Evolutionary conservation across 1,140 invertebrate species (phyloP).

Genomic region (Ditylenchus dipsaci): DNA sequence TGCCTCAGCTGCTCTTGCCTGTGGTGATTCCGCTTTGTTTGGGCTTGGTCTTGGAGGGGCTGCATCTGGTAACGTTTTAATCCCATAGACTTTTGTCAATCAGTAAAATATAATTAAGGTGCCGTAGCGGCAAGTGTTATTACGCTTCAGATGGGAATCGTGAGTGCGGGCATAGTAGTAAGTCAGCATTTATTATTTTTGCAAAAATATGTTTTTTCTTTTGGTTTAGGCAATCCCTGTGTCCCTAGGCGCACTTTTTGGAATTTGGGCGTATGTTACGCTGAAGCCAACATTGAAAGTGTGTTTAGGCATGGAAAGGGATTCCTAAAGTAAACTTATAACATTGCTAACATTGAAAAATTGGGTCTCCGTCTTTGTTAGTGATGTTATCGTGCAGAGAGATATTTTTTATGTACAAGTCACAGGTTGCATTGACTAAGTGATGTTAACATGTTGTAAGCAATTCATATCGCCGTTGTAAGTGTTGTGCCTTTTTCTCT

Average conservation of each 20-base stretch:
- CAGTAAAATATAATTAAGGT: constrained; percentile 17
- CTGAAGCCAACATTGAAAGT: constrained; percentile 32
- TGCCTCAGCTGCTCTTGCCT: constrained; percentile 54
- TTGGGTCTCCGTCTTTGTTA: no score
- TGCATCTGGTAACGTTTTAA: constrained; percentile 29
- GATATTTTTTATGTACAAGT: no score
- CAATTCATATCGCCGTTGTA: no score
- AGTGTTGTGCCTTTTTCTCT: no score
- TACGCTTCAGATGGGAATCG: constrained; percentile 44
- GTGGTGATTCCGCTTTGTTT: constrained; percentile 54
- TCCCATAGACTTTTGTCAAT: neutral
- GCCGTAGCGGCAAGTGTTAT: constrained; percentile 41
- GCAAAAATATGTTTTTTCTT: neutral
- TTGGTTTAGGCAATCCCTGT: constrained; percentile 31
- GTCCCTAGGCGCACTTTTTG: constrained; percentile 38
- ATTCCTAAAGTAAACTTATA: no score
- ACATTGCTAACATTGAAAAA: no score
- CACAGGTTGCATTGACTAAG: no score
- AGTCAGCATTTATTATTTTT: neutral
- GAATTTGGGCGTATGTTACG: constrained; percentile 44
- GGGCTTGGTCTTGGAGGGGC: constrained; percentile 55
- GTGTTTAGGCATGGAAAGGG: constrained; percentile 39
- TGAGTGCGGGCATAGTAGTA: constrained; percentile 39
- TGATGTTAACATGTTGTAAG: no score
- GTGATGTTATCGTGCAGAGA: no score